Percentiles rank a stretch among this genome's conserved stretches.
phyloP scores from a whole-genome alignment of 2,888 invertebrate species.

The Calliopum simillimum region DNA sequence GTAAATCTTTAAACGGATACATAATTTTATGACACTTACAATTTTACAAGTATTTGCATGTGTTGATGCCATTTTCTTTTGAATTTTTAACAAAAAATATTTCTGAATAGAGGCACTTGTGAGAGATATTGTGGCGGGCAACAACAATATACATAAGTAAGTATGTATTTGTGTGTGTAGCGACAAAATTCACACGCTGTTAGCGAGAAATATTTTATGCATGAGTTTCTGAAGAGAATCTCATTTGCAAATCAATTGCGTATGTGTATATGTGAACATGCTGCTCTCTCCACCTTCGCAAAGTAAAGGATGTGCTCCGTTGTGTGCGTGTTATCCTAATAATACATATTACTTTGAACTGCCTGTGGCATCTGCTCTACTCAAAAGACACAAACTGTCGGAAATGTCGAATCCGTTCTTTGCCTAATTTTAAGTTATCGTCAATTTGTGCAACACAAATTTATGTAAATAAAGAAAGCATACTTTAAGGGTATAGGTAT shows the following conservation, averaged over 20 bases:
- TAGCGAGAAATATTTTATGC: conserved; percentile 37
- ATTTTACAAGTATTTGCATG: too few relatives aligned
- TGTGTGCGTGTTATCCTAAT: conserved; percentile 27
- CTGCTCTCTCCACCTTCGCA: background rate
- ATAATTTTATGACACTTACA: too few relatives aligned
- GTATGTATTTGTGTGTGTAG: too few relatives aligned
- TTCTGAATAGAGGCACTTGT: too few relatives aligned
- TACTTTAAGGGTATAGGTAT: too few relatives aligned
- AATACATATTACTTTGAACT: conserved; percentile 1
- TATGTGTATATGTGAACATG: conserved; percentile 1
- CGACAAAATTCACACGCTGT: conserved; percentile 32
- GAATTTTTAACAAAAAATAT: too few relatives aligned
- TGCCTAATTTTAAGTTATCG: conserved; percentile 32
- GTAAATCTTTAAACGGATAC: too few relatives aligned
- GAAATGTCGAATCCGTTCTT: conserved; percentile 13
- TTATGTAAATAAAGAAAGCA: conserved; percentile 30
- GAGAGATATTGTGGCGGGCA: too few relatives aligned
- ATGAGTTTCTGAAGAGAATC: conserved; percentile 38
- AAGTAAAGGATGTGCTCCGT: background rate
- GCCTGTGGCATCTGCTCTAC: conserved; percentile 12
- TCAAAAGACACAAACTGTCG: conserved; percentile 9
- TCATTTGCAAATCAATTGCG: conserved; percentile 29
- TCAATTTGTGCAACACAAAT: conserved; percentile 35
- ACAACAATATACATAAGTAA: too few relatives aligned
- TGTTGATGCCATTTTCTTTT: too few relatives aligned